A percentile compares a stretch with the other conserved stretches of the same genome.
These are phyloP conservation scores for Nephrocerus scutellatus DNA, from an alignment of 2,888 invertebrate genomes.

Conservation along the genomic window DNA sequence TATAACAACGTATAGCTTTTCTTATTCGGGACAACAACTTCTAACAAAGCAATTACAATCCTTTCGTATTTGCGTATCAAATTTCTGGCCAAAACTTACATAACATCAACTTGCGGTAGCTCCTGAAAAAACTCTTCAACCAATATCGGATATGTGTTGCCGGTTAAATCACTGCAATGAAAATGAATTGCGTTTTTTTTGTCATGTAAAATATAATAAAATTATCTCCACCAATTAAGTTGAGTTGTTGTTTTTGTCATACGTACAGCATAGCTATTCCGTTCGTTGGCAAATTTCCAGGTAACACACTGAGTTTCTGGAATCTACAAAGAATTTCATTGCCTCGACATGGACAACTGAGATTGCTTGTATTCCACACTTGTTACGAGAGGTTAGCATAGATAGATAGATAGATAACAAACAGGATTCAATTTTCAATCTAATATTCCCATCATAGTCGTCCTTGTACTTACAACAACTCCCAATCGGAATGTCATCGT, in stretches of 20 bases:
- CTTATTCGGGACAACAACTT: too few relatives aligned
- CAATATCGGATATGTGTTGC: slow-evolving; percentile 45
- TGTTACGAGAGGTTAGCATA: slow-evolving; percentile 16
- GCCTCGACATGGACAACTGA: slow-evolving; percentile 46
- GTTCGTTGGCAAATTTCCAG: slow-evolving; percentile 39
- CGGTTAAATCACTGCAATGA: slow-evolving; percentile 48
- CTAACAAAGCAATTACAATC: too few relatives aligned
- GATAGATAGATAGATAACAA: not conserved
- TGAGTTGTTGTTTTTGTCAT: slow-evolving; percentile 2
- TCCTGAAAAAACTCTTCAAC: slow-evolving; percentile 35
- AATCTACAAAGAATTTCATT: slow-evolving; percentile 47
- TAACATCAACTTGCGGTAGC: slow-evolving; percentile 40
- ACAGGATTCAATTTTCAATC: not conserved
- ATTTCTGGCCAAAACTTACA: slow-evolving; percentile 50
- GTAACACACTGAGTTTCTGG: slow-evolving; percentile 41
- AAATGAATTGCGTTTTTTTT: slow-evolving; percentile 2
- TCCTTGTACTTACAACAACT: slow-evolving; percentile 45
- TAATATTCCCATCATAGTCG: not conserved
- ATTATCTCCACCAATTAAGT: slow-evolving; percentile 1
- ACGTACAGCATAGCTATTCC: slow-evolving; percentile 48
- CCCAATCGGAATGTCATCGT: slow-evolving; percentile 45
- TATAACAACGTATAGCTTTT: too few relatives aligned
- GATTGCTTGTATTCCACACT: slow-evolving; percentile 39
- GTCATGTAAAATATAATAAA: slow-evolving; percentile 1
- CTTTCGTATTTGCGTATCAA: too few relatives aligned